Evolutionary conservation across 2,113 vertebrate genomes (phyloP).

Genomic region (Bambusicola thoracicus): DNA sequence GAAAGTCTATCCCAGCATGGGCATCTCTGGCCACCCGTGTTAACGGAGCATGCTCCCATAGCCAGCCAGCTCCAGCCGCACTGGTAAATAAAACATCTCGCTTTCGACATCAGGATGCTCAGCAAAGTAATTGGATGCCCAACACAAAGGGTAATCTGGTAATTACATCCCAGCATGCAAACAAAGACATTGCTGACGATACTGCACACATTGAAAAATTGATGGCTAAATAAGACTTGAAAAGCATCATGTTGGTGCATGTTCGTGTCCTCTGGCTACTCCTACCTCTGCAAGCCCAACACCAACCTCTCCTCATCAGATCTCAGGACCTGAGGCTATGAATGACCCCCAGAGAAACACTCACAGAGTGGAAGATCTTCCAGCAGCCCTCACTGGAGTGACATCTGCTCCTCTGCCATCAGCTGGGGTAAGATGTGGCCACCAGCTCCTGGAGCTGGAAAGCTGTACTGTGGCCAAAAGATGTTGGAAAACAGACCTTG

Average conservation of each 20-base stretch:
- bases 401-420: neutral
- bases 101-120: neutral
- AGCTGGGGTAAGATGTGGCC: neutral
- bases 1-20: neutral
- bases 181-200: neutral
- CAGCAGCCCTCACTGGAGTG: neutral
- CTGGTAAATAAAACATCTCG: neutral
- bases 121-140: neutral
- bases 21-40: neutral
- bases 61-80: neutral
- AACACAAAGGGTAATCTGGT: neutral
- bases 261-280: neutral
- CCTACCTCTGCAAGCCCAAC: neutral
- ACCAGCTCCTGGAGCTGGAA: neutral
- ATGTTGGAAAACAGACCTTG: neutral
- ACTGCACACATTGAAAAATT: neutral
- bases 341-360: neutral
- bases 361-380: neutral
- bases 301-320: neutral
- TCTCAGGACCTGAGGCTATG: rapidly evolving
- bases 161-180: neutral
- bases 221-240: neutral
- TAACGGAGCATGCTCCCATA: neutral
- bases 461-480: neutral
- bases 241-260: neutral